Conservation (phyloP, 2,888 invertebrate species). For the Rhamnusium bicolor region DNA sequence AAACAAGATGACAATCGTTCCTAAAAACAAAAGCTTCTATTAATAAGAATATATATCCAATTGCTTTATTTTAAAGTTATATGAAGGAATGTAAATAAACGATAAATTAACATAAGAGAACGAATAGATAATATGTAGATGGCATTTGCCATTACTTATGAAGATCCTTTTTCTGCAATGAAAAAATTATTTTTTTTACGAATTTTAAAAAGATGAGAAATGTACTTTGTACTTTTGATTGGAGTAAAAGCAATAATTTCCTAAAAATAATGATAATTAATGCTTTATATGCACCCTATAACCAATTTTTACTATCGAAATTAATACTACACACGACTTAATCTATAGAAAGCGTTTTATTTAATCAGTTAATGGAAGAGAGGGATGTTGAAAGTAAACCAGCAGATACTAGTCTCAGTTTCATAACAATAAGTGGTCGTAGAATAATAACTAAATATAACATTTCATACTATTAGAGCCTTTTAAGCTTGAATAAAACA, state of each 20-base stretch:
- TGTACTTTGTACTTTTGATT: no score
- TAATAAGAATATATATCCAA: no score
- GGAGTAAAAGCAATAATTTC: neutral
- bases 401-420: slow-evolving; percentile 17
- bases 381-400: slow-evolving; percentile 21
- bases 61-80: no score
- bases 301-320: neutral
- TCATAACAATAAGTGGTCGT: slow-evolving; percentile 21
- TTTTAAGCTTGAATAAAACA: neutral
- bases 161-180: no score
- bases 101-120: no score
- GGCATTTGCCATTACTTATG: no score
- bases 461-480: neutral
- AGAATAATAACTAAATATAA: neutral
- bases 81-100: no score
- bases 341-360: slow-evolving; percentile 61
- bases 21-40: no score
- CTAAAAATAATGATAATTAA: neutral
- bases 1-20: no score
- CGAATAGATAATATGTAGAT: no score
- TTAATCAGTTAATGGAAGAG: slow-evolving; percentile 64
- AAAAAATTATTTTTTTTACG: no score
- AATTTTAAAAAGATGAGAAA: neutral
- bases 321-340: slow-evolving; percentile 46
- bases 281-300: neutral